Conservation (phyloP, 1,140 invertebrate genomes). For the Conus betulinus region DNA sequence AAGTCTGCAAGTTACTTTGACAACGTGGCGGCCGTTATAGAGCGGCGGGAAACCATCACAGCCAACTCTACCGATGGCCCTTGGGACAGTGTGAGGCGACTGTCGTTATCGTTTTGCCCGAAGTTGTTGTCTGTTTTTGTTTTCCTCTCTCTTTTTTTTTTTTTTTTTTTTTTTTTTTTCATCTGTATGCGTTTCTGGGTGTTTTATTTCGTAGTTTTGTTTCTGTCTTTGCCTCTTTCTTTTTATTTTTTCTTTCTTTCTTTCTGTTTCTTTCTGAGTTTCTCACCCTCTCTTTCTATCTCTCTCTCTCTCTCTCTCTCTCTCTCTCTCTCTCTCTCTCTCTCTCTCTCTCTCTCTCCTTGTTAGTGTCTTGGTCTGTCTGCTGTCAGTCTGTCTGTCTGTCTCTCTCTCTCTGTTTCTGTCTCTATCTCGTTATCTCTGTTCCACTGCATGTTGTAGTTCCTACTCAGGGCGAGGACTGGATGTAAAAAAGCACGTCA, state of each 20-base stretch:
- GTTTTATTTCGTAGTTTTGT: constrained; percentile 10
- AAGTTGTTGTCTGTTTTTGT: not conserved
- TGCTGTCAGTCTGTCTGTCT: not conserved
- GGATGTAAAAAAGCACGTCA: too few relatives aligned
- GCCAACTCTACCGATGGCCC: not conserved
- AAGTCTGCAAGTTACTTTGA: not conserved
- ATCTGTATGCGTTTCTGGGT: not conserved
- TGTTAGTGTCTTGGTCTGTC: not conserved
- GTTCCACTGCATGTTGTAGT: not conserved
- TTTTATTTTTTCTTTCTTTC: not conserved
- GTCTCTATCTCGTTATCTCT: not conserved
- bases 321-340: constrained; percentile 14
- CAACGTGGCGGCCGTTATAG: constrained; percentile 22
- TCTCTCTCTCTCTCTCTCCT: not conserved
- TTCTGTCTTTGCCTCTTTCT: constrained; percentile 1
- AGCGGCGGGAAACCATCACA: not conserved
- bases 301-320: constrained; percentile 9
- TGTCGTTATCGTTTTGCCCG: not conserved
- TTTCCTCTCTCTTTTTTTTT: not conserved
- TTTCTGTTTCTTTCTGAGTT: not conserved
- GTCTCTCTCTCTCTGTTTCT: constrained; percentile 3
- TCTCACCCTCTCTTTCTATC: constrained; percentile 1
- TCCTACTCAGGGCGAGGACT: too few relatives aligned
- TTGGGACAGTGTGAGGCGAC: not conserved
- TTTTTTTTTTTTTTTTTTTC: not conserved